Base-by-base conservation (phyloP, 2,797 vertebrate species). In the Enoplosus armatus region DNA sequence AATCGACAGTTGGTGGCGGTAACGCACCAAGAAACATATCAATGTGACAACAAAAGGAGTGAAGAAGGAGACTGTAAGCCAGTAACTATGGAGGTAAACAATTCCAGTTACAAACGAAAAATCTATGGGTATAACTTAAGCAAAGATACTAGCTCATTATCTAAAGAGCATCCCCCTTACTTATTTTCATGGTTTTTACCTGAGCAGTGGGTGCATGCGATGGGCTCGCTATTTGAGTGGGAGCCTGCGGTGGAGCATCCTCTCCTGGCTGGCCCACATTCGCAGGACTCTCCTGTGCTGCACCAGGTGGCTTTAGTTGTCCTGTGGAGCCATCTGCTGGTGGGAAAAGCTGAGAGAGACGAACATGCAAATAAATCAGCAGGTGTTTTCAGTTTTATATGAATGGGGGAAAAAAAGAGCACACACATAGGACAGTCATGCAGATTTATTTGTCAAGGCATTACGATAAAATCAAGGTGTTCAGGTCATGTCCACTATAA, bases 251-350 rank as follows among this genome's bases (percentile, higher is more conserved):
- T 8, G 68, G 56, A 45, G 92, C 82, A 7, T 96, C 94, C n/a
- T 94, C 93, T 79, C 92, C 93, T 8, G 61, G 55, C 77, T 93
- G 95, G 58, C 83, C 95, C 67, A 87, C 85, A 51, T 84, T 92
- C 2, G 94, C 94, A 91, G 95, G 94, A 94, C 94, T 84, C 74
- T 91, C 96, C 47, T 90, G 94, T 75, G 91, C 89, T 82, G 70
- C 92, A 63, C 86, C 91, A 67, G 96, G 93, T 48, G 96, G 94
- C 90, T 80, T 95, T 82, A 98, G 95, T 83, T 94, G 95, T 78
- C 93, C 92, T 69, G 94, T 79, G 73, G 96, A 87, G 56, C 96
- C 92, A 37, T 96, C 96, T 72, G 95, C 60, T 84, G 96, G 85
- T 64, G 96, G 94, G 86, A 98, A 98, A 4, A 97, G 93, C 97